Evolutionary conservation across 2,113 vertebrate genomes (phyloP).

Genomic region (Hippoglossus stenolepis): DNA sequence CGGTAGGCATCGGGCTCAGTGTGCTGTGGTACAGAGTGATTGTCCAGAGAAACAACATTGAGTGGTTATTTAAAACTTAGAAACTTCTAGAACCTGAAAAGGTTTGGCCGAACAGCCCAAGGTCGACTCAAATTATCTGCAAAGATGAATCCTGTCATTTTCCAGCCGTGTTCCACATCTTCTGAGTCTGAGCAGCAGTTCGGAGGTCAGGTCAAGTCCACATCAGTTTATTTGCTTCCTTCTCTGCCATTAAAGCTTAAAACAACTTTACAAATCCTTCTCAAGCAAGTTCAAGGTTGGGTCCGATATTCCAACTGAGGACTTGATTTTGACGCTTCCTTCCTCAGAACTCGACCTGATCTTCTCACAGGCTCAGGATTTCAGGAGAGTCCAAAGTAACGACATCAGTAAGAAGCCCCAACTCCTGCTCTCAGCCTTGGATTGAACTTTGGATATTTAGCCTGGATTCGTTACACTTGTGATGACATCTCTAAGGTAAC

Average conservation of each 20-base stretch:
- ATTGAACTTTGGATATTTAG: not conserved
- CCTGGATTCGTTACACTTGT: not conserved
- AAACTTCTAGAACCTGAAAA: constrained; percentile 42
- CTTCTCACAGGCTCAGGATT: not conserved
- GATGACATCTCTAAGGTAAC: not conserved
- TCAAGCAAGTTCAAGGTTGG: not conserved
- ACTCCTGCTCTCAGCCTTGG: not conserved
- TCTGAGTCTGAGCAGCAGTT: not conserved
- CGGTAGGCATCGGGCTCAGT: constrained; percentile 79
- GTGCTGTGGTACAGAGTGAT: constrained; percentile 83
- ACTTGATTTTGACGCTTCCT: too few species aligned
- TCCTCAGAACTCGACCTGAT: constrained; percentile 6
- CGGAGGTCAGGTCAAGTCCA: not conserved
- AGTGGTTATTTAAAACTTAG: constrained; percentile 59
- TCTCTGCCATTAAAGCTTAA: constrained; percentile 51
- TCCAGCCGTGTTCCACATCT: too few species aligned
- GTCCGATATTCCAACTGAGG: too few species aligned
- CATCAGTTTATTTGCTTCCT: constrained; percentile 2
- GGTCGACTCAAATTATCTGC: constrained; percentile 22
- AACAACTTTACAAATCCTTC: constrained; percentile 8
- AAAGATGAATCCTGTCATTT: not conserved
- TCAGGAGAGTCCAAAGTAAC: constrained; percentile 9
- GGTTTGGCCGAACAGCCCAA: constrained; percentile 34
- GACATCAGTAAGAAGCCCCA: constrained; percentile 41
- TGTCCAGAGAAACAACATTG: constrained; percentile 77